These are phyloP conservation scores for Temnopleurus reevesii DNA, from an alignment of 53 echinoderm and acorn worm genomes.

Conservation along the genomic window DNA sequence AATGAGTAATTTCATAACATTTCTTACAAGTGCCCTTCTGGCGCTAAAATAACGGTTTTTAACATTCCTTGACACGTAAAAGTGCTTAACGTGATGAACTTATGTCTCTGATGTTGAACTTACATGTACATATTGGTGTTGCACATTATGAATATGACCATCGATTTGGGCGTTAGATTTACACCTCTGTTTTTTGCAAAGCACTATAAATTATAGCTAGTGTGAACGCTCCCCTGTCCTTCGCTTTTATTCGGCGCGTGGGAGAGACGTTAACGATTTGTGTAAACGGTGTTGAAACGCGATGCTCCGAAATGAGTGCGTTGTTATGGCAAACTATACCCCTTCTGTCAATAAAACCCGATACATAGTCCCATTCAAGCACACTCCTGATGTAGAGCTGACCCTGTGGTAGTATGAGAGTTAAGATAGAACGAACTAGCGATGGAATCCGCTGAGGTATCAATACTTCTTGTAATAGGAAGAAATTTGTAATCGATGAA, in stretches of 20 bases:
- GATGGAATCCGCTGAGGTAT: background rate
- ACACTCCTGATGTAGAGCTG: background rate
- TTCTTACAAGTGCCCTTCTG: too few species aligned
- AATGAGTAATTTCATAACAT: too few species aligned
- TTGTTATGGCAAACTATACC: conserved; percentile 4
- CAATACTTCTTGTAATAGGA: too few species aligned
- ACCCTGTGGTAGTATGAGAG: background rate
- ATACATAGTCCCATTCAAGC: background rate
- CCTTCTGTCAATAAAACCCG: background rate
- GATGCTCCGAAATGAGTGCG: background rate
- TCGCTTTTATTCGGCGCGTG: background rate
- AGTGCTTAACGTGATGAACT: too few species aligned
- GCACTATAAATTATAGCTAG: too few species aligned
- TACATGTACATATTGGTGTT: too few species aligned
- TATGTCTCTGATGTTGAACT: too few species aligned
- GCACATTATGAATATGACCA: too few species aligned
- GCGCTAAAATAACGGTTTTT: too few species aligned
- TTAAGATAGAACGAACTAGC: background rate
- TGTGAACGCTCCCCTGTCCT: background rate
- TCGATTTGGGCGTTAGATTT: too few species aligned
- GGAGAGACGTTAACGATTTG: conserved; percentile 5
- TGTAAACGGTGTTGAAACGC: background rate
- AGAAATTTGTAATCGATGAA: background rate
- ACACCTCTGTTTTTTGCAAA: too few species aligned
- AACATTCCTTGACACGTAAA: too few species aligned